A percentile compares a stretch with the other conserved stretches of the same genome.
These are phyloP conservation scores for Micropterix aruncella DNA, from an alignment of 2,888 invertebrate species.

Conservation along the genomic window DNA sequence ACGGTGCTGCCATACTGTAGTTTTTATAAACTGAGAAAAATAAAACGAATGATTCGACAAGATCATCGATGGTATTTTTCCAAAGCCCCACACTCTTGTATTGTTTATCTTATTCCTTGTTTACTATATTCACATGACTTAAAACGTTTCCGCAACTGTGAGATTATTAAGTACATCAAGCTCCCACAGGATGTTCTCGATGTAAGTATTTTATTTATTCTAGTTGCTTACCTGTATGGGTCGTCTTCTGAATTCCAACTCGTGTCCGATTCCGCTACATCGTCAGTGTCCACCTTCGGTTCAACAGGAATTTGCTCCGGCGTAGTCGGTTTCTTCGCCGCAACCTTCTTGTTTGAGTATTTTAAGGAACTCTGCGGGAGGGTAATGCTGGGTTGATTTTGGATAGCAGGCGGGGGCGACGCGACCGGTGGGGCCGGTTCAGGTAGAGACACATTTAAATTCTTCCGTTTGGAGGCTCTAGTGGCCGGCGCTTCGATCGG, in stretches of 20 bases:
- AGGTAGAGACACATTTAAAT: slow-evolving; percentile 20
- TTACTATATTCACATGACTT: too few species aligned
- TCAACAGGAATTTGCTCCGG: slow-evolving; percentile 15
- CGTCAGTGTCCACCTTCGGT: slow-evolving; percentile 23
- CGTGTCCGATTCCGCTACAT: slow-evolving; percentile 44
- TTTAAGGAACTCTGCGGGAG: slow-evolving; percentile 24
- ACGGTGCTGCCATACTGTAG: too few species aligned
- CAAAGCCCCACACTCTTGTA: too few species aligned
- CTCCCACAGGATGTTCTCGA: too few species aligned
- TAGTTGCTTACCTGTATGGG: slow-evolving; percentile 50
- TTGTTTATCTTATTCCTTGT: too few species aligned
- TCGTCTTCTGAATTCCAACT: slow-evolving; percentile 81
- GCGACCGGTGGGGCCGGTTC: slow-evolving; percentile 9
- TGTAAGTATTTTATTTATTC: too few species aligned
- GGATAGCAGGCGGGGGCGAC: slow-evolving; percentile 13
- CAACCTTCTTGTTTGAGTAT: slow-evolving; percentile 26
- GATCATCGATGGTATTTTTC: too few species aligned
- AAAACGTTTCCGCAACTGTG: too few species aligned
- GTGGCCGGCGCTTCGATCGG: slow-evolving; percentile 77
- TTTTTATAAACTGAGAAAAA: too few species aligned
- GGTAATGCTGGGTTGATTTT: slow-evolving; percentile 19
- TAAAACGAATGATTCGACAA: too few species aligned
- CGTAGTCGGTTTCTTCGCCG: slow-evolving; percentile 22
- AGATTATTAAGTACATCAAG: too few species aligned
- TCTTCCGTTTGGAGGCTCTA: slow-evolving; percentile 54